These are phyloP conservation scores for Apoderus coryli DNA, from an alignment of 2,888 invertebrate species.

Conservation along the genomic window DNA sequence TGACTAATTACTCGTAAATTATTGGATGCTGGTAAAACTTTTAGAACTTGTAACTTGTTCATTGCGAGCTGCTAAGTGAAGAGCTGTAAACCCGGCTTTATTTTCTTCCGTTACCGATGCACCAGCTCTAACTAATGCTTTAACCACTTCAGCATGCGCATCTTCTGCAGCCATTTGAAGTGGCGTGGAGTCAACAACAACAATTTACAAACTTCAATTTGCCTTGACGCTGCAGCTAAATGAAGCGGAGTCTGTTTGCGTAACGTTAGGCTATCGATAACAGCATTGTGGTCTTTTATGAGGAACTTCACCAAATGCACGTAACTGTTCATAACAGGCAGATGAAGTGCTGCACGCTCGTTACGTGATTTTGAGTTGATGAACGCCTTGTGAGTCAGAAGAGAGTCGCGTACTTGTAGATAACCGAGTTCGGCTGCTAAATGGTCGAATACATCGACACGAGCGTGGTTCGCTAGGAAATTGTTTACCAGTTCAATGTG, in stretches of 20 bases:
- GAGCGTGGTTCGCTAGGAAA: constrained; percentile 82
- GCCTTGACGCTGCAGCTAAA: constrained; percentile 90
- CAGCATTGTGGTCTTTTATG: constrained; percentile 88
- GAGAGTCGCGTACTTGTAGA: constrained; percentile 73
- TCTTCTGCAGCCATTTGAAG: constrained; percentile 96
- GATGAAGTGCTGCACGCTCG: constrained; percentile 55
- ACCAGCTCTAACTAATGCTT: constrained; percentile 85
- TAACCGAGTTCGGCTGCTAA: constrained; percentile 90
- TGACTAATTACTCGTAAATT: constrained; percentile 83
- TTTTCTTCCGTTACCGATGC: constrained; percentile 96
- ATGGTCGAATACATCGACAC: constrained; percentile 98
- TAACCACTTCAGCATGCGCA: constrained; percentile 93
- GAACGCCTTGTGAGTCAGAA: constrained; percentile 92
- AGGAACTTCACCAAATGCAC: constrained; percentile 81
- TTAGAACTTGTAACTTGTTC: constrained; percentile 76
- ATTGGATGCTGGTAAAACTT: constrained; percentile 77
- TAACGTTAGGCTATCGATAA: constrained; percentile 88
- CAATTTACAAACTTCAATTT: constrained; percentile 87
- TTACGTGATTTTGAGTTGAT: constrained; percentile 97
- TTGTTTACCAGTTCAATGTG: constrained; percentile 89
- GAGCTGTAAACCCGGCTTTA: constrained; percentile 86
- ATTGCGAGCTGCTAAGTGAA: constrained; percentile 90
- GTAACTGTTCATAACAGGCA: constrained; percentile 33
- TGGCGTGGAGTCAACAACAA: constrained; percentile 87
- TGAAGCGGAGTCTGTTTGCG: constrained; percentile 96